Evolutionary conservation across 2,113 vertebrate species (phyloP).

Genomic region (Lagopus muta): DNA sequence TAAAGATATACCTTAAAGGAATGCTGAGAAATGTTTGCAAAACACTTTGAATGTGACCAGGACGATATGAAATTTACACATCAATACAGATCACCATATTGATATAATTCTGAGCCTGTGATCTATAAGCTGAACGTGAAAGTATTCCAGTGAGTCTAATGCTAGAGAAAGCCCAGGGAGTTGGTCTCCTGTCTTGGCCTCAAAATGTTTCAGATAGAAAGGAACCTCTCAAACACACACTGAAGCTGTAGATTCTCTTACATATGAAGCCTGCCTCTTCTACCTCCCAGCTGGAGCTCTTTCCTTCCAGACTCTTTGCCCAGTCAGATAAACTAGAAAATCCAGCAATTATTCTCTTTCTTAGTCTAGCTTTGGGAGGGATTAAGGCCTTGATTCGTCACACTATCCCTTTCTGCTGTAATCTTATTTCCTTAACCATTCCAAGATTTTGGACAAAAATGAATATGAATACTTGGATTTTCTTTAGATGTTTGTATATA

Average conservation of each 20-base stretch:
- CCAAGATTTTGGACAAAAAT: not conserved
- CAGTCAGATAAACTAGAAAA: not conserved
- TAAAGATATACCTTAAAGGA: not conserved
- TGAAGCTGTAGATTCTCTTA: not conserved
- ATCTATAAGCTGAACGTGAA: not conserved
- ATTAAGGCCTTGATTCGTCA: not conserved
- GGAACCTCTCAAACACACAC: fast-evolving
- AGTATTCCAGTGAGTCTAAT: not conserved
- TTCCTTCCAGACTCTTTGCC: not conserved
- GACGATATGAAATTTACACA: not conserved
- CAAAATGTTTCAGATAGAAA: not conserved
- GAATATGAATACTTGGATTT: not conserved
- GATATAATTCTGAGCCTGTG: not conserved
- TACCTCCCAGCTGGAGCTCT: not conserved
- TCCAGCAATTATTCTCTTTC: not conserved
- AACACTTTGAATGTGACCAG: not conserved
- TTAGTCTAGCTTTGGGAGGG: not conserved
- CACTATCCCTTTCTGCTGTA: not conserved
- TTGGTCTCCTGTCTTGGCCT: not conserved
- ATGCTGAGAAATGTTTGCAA: not conserved
- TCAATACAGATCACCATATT: not conserved
- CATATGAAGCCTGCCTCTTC: not conserved
- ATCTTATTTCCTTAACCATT: not conserved
- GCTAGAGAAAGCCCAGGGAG: not conserved
- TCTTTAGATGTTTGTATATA: not conserved